A percentile compares a stretch with the other conserved stretches of the same genome.
phyloP scores from a whole-genome alignment of 2,113 vertebrate genomes.

The Leptobrachium ailaonicum region DNA sequence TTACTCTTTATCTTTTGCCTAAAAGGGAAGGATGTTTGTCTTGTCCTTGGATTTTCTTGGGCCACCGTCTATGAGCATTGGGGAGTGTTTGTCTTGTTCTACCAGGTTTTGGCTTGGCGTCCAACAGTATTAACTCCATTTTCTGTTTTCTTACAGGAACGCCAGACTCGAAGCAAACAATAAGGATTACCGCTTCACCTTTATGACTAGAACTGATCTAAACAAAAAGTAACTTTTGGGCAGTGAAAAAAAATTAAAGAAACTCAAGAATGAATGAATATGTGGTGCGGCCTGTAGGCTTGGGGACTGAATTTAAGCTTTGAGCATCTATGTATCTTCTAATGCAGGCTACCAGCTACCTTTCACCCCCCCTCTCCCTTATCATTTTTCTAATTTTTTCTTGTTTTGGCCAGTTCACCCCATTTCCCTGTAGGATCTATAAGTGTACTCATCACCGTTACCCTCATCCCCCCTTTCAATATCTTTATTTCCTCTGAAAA shows the following conservation, averaged over 20 bases:
- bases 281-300: constrained; percentile 77
- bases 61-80: no score
- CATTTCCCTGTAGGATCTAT: constrained; percentile 36
- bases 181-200: constrained; percentile 73
- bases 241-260: constrained; percentile 45
- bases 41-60: no score
- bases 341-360: constrained; percentile 78
- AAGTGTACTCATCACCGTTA: constrained; percentile 3
- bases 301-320: constrained; percentile 76
- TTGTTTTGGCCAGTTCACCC: constrained; percentile 32
- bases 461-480: not conserved
- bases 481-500: constrained; percentile 11
- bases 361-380: constrained; percentile 25
- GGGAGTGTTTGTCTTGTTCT: no score
- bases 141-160: constrained; percentile 74
- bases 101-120: not conserved
- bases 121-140: not conserved
- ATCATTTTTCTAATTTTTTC: constrained; percentile 13
- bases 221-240: constrained; percentile 48
- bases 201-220: constrained; percentile 75
- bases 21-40: no score
- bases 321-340: constrained; percentile 74
- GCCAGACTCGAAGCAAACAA: constrained; percentile 90
- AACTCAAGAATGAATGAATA: constrained; percentile 67
- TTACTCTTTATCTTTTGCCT: no score